Percentiles rank a stretch among this genome's conserved stretches.
These are phyloP conservation scores for Lycaena phlaeas DNA, from an alignment of 2,888 invertebrate genomes.

Conservation along the genomic window DNA sequence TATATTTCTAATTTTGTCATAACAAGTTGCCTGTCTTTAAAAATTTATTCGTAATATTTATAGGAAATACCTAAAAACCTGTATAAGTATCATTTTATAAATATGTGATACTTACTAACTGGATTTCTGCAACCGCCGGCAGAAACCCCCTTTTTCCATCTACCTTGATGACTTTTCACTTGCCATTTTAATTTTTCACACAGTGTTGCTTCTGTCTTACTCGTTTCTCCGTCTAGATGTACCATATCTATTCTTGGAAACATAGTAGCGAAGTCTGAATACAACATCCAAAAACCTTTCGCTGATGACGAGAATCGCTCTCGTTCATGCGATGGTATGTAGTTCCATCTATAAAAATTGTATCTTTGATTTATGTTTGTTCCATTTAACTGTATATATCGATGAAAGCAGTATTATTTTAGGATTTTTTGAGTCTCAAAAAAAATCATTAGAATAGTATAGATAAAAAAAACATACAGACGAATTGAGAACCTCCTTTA, in stretches of 20 bases:
- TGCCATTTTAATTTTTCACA: constrained; percentile 86
- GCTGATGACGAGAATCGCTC: constrained; percentile 79
- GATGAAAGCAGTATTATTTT: too few relatives aligned
- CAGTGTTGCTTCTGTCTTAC: constrained; percentile 86
- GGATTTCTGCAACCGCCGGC: constrained; percentile 94
- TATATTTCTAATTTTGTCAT: too few relatives aligned
- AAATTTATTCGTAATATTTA: too few relatives aligned
- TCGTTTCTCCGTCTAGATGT: constrained; percentile 89
- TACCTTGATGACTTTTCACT: constrained; percentile 88
- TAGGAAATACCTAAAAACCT: too few relatives aligned
- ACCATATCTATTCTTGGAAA: constrained; percentile 89
- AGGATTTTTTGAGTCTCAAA: too few relatives aligned
- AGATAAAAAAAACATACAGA: too few relatives aligned
- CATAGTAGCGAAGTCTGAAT: constrained; percentile 84
- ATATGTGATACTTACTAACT: constrained; percentile 76
- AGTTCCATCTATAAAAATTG: constrained; percentile 77
- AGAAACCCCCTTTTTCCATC: constrained; percentile 89
- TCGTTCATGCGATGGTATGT: constrained; percentile 80
- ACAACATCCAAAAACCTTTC: constrained; percentile 89
- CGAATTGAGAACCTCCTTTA: too few relatives aligned
- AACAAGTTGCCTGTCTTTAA: too few relatives aligned
- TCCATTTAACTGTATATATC: too few relatives aligned
- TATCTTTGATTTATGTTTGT: too few relatives aligned
- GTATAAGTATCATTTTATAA: too few relatives aligned
- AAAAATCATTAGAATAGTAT: too few relatives aligned